Percentiles rank a stretch among this genome's conserved stretches.
Evolutionary conservation across 2,113 vertebrate species (phyloP).

Genomic region (Helogale parvula): DNA sequence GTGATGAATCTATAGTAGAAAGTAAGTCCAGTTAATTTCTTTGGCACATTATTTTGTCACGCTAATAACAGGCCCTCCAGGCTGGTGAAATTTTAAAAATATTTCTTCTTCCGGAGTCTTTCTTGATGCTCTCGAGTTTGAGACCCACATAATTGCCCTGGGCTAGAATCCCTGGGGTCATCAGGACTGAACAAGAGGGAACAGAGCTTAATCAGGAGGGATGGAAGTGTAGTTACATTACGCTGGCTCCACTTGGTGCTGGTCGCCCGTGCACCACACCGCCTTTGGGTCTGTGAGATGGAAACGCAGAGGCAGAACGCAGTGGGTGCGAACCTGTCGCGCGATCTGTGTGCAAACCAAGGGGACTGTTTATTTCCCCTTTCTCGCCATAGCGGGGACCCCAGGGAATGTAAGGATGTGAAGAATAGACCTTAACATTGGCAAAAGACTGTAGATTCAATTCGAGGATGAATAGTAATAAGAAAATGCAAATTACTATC

Average conservation of each 20-base stretch:
- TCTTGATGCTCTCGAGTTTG: background rate
- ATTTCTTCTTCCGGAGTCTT: conserved; percentile 27
- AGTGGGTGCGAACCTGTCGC: background rate
- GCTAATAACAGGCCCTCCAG: background rate
- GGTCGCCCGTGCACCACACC: background rate
- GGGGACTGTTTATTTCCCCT: background rate
- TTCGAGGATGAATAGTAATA: conserved; percentile 20
- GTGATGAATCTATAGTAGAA: background rate
- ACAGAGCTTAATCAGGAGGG: background rate
- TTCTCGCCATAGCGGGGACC: background rate
- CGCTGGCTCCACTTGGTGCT: background rate
- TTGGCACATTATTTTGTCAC: background rate
- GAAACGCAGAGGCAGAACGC: background rate
- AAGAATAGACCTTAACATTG: conserved; percentile 9
- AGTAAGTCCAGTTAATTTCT: background rate
- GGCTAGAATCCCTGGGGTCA: background rate
- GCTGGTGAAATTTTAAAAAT: background rate
- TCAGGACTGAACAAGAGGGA: background rate
- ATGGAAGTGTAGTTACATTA: background rate
- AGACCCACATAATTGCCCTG: background rate
- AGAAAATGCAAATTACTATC: conserved; percentile 49
- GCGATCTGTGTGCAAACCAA: background rate
- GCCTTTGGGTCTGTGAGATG: background rate
- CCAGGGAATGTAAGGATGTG: background rate
- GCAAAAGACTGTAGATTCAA: background rate